Evolutionary conservation across 2,888 invertebrate species (phyloP), one percentile per base, ranked within the genome.

Genomic region (Aphidius colemani): DNA sequence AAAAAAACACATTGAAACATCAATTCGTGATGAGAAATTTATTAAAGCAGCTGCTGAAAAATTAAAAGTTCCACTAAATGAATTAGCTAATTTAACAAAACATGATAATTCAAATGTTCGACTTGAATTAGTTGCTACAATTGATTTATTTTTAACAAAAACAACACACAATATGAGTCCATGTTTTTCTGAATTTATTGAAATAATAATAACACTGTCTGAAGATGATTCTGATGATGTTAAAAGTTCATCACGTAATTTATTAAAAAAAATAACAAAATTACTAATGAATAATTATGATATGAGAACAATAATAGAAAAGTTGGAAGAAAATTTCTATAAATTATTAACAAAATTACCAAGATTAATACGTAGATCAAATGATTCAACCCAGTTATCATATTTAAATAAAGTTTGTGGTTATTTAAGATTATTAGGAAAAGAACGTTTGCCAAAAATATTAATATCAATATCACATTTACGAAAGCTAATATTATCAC

Each of bases 371-470:
- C 85, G 91, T 71, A 88, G 74, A 48, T 77, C 79, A 86, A 91
- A 90, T 72, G 85, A 87, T 40, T 76, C 74, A 1, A 85, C 88
- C 70, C 91, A 92, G 76, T 76, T 88, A 39, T 82, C 86, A 0
- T 85, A 86, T 6, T 78, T 93, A 55, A 86, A 88, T 73, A 85
- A 90, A 57, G 71, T 93, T 0, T 85, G 87, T 67, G 92, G 92
- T 4, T 91, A 92, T 78, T 74, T 92, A 9, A 80, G 83, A 59
- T 80, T 89, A 59, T 80, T 93, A 59, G 85, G 85, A 7, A 79
- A 84, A 11, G 84, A 86, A 71, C 85, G 86, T 67, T 82, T 92
- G 13, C 85, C 86, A 40, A 75, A 82, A 7, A 82, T 90, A 40
- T 83, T 93, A 51, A 82, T 86, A 65, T 85, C 85, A 1, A 75